Percentiles rank a stretch among this genome's conserved stretches.
Evolutionary conservation across 1,140 invertebrate species (phyloP).

Genomic region (Druon quercuslanigerum): DNA sequence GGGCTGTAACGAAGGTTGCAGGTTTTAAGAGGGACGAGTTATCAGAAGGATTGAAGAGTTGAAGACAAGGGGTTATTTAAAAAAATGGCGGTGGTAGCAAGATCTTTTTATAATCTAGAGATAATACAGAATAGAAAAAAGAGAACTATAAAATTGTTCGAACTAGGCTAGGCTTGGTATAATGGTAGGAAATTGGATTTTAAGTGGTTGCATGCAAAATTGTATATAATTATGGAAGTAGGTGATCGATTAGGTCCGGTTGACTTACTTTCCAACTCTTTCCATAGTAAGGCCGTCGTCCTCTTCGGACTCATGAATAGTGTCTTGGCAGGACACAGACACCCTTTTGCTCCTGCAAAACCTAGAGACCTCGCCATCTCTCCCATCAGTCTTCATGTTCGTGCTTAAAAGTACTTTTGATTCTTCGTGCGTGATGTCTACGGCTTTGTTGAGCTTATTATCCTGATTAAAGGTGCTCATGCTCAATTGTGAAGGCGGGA

Average conservation of each 20-base stretch:
- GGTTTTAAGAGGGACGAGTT: no score
- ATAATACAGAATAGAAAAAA: no score
- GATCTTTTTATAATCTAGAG: no score
- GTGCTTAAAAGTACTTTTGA: slow-evolving; percentile 63
- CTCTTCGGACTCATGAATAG: slow-evolving; percentile 64
- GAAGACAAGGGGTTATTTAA: no score
- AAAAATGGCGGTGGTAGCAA: no score
- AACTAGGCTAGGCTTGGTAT: slow-evolving; percentile 9
- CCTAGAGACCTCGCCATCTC: slow-evolving; percentile 51
- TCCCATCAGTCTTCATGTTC: slow-evolving; percentile 57
- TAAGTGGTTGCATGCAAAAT: slow-evolving; percentile 33
- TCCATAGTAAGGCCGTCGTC: slow-evolving; percentile 68
- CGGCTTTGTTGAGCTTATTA: slow-evolving; percentile 38
- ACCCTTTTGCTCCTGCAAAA: slow-evolving; percentile 59
- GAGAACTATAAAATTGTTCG: background rate
- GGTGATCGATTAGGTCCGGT: slow-evolving; percentile 22
- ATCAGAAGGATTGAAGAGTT: no score
- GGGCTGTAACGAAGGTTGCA: no score
- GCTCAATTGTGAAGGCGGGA: slow-evolving; percentile 36
- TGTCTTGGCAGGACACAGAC: slow-evolving; percentile 62
- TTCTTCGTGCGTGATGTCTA: slow-evolving; percentile 52
- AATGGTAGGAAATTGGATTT: slow-evolving; percentile 18
- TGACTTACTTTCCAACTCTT: slow-evolving; percentile 65
- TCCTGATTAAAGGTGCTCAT: slow-evolving; percentile 44
- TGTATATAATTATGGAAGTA: slow-evolving; percentile 20